Base-by-base conservation (phyloP, 2,113 vertebrate species). In the Phrynosoma platyrhinos region DNA sequence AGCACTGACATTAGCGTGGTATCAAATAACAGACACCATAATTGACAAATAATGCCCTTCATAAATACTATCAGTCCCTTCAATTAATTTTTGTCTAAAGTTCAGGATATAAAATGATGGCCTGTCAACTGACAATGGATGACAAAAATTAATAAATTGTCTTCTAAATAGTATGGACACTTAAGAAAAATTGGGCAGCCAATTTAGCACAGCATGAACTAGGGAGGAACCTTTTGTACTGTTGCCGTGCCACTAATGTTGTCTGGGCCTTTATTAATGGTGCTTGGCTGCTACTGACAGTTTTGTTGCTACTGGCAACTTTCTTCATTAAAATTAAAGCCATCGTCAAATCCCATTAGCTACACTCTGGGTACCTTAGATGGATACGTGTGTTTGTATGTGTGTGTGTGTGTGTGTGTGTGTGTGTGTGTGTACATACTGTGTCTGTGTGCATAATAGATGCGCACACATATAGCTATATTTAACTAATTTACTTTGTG, bases 31-130 rank as follows among this genome's bases (percentile, higher is more conserved):
- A 91, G 82, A 94, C 52, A 87, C 95, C 82, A 30, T 97, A 98
- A 97, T 98, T 98, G 98, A 98, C 96, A 97, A 97, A 98, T 98
- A 98, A 98, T 97, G 97, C 96, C 97, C 97, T 97, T 98, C 98
- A 97, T 97, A 97, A 97, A 97, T 98, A 97, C 95, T 97, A 97
- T 96, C 95, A 95, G 96, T 95, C 97, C 97, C 96, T 98, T 98
- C 98, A 98, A 98, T 99, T 98, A 98, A 98, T 97, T 98, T 98
- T 96, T 96, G 94, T 92, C 96, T 97, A 93, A 96, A 97, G 96
- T 97, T 96, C 95, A 0, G 94, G 95, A 96, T 94, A 94, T 96
- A 96, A 97, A 98, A 98, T 97, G 98, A 99, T 98, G 95, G 96
- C 98, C 97, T 98, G 98, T 98, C 98, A 97, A 96, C 94, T 91